phyloP scores from a whole-genome alignment of 2,797 vertebrate species.

The Tamandua tetradactyla region DNA sequence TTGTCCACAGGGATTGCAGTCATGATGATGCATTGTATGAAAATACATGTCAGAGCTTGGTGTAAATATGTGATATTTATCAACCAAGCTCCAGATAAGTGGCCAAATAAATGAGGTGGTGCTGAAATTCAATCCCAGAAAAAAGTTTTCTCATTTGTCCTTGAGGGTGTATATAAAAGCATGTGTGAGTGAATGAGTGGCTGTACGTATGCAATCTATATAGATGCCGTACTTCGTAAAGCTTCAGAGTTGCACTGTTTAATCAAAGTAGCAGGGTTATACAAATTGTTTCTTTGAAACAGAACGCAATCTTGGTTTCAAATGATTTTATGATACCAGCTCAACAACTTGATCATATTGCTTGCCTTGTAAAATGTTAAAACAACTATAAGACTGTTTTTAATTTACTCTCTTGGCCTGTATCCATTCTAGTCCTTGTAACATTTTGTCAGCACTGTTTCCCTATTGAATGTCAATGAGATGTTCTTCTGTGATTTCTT shows the following conservation, averaged over 20 bases:
- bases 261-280: slow-evolving; percentile 70
- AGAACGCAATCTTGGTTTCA: slow-evolving; percentile 72
- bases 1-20: background rate
- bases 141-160: slow-evolving; percentile 54
- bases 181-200: background rate
- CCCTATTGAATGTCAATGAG: slow-evolving; percentile 73
- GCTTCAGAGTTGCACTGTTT: background rate
- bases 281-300: slow-evolving; percentile 69
- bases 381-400: slow-evolving; percentile 79
- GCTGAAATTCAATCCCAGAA: slow-evolving; percentile 52
- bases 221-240: background rate
- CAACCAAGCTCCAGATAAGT: slow-evolving; percentile 63
- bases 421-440: slow-evolving; percentile 60
- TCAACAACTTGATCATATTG: slow-evolving; percentile 72
- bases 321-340: slow-evolving; percentile 72
- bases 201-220: background rate
- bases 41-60: slow-evolving; percentile 21
- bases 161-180: slow-evolving; percentile 9
- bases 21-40: background rate
- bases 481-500: background rate
- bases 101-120: slow-evolving; percentile 54
- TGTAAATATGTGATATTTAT: slow-evolving; percentile 55
- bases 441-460: slow-evolving; percentile 67
- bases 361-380: slow-evolving; percentile 82
- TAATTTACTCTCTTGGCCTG: slow-evolving; percentile 79